Conservation (phyloP, 1,140 invertebrate genomes). For the Dendroctonus valens region DNA sequence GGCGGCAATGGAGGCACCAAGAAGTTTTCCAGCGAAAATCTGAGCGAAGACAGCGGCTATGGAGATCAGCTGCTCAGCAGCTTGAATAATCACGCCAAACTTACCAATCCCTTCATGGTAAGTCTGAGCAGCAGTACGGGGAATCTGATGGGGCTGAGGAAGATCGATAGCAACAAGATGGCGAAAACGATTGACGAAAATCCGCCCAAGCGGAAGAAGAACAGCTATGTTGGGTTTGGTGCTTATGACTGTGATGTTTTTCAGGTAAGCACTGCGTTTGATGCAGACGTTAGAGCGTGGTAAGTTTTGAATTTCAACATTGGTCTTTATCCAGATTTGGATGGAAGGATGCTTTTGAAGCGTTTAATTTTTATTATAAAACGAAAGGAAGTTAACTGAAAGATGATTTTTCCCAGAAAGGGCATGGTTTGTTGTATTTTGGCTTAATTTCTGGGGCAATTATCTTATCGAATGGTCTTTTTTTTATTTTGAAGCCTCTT, state of each 20-base stretch:
- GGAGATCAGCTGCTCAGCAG: conserved; percentile 56
- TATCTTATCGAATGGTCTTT: no score
- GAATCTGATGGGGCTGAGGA: conserved; percentile 6
- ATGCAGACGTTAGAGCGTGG: no score
- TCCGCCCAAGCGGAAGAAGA: conserved; percentile 29
- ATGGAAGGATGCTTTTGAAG: no score
- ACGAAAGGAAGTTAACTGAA: no score
- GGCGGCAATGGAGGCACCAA: conserved; percentile 41
- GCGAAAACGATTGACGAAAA: conserved; percentile 2
- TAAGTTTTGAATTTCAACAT: no score
- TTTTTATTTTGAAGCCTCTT: no score
- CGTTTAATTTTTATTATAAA: no score
- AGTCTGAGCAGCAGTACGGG: conserved; percentile 49
- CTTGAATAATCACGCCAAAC: conserved; percentile 42
- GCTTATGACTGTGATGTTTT: conserved; percentile 49
- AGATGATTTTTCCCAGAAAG: no score
- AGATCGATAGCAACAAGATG: conserved; percentile 19
- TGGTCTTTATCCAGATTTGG: no score
- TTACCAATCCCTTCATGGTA: conserved; percentile 42
- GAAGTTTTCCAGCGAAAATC: conserved; percentile 67
- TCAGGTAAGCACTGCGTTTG: conserved; percentile 21
- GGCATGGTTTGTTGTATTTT: no score
- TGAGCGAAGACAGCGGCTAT: conserved; percentile 74
- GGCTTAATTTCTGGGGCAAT: no score
- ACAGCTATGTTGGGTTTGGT: conserved; percentile 36